phyloP scores from a whole-genome alignment of 1,140 invertebrate genomes.

The Anagrus nilaparvatae region DNA sequence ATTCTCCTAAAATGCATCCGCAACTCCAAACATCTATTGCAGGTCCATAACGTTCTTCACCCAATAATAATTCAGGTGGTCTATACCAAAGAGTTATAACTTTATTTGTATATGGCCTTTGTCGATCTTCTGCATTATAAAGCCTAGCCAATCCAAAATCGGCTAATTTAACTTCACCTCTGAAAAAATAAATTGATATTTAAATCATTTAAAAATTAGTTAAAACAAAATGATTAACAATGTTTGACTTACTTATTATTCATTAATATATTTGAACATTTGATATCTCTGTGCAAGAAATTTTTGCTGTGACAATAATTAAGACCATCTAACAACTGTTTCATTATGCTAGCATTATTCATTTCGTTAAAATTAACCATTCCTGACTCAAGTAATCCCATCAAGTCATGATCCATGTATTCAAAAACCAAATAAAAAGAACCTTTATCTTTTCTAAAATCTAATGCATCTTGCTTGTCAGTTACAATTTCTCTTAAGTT shows the following conservation, averaged over 20 bases:
- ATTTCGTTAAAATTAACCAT: slow-evolving; percentile 91
- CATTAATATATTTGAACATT: slow-evolving; percentile 99
- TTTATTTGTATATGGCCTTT: slow-evolving; percentile 95
- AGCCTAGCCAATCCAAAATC: slow-evolving; percentile 96
- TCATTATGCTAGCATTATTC: slow-evolving; percentile 97
- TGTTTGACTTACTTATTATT: slow-evolving; percentile 79
- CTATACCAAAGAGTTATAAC: slow-evolving; percentile 99
- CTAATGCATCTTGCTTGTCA: slow-evolving; percentile 92
- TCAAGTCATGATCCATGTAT: slow-evolving; percentile 99
- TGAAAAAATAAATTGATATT: slow-evolving; percentile 38
- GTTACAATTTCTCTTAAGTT: slow-evolving; percentile 97
- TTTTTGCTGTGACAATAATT: slow-evolving; percentile 98
- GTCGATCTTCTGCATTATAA: slow-evolving; percentile 90
- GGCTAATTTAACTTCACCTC: slow-evolving; percentile 97
- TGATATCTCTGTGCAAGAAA: slow-evolving; percentile 98
- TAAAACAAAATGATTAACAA: neutral
- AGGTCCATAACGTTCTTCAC: slow-evolving; percentile 96
- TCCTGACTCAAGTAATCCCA: slow-evolving; percentile 95
- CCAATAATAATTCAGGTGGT: slow-evolving; percentile 92
- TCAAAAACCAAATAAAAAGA: slow-evolving; percentile 99
- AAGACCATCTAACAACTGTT: slow-evolving; percentile 90
- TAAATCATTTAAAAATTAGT: slow-evolving; percentile 1
- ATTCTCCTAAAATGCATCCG: slow-evolving; percentile 96
- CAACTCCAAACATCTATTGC: slow-evolving; percentile 99
- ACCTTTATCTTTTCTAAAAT: slow-evolving; percentile 92